These are phyloP conservation scores for Anas platyrhynchos DNA, from an alignment of 2,113 vertebrate species.

Conservation along the genomic window DNA sequence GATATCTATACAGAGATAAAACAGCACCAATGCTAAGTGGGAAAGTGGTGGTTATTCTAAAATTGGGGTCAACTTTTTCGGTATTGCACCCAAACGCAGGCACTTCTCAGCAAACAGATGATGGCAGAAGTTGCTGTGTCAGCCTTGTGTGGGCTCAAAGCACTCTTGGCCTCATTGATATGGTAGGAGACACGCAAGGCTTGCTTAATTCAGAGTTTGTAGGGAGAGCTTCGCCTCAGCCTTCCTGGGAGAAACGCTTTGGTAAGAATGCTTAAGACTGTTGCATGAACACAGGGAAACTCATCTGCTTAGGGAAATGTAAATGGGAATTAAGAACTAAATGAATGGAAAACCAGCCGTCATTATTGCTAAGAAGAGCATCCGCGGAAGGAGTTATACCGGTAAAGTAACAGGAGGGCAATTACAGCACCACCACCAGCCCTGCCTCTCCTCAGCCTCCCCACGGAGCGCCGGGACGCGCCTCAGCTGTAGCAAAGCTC, in stretches of 20 bases:
- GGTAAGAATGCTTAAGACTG: not conserved
- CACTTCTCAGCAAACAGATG: not conserved
- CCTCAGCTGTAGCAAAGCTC: not conserved
- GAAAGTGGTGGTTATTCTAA: not conserved
- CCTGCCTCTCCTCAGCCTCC: not conserved
- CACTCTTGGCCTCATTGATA: not conserved
- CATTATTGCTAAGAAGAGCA: slow-evolving; percentile 1
- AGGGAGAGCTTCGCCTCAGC: not conserved
- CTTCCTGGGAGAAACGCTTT: not conserved
- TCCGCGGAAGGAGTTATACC: slow-evolving; percentile 15
- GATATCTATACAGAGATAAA: not conserved
- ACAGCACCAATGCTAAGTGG: not conserved
- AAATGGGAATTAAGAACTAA: slow-evolving; percentile 43
- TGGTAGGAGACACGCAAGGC: not conserved
- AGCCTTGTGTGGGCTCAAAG: not conserved
- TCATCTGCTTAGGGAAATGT: slow-evolving; percentile 19
- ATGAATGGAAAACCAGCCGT: not conserved
- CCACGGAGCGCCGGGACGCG: not conserved
- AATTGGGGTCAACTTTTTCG: not conserved
- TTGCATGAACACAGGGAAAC: not conserved
- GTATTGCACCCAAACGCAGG: not conserved
- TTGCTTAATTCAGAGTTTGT: not conserved
- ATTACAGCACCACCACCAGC: not conserved
- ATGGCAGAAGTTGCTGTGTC: not conserved
- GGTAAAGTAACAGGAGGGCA: slow-evolving; percentile 1